Base-by-base conservation (phyloP, 1,140 invertebrate species). In the Sycobia sp. region DNA sequence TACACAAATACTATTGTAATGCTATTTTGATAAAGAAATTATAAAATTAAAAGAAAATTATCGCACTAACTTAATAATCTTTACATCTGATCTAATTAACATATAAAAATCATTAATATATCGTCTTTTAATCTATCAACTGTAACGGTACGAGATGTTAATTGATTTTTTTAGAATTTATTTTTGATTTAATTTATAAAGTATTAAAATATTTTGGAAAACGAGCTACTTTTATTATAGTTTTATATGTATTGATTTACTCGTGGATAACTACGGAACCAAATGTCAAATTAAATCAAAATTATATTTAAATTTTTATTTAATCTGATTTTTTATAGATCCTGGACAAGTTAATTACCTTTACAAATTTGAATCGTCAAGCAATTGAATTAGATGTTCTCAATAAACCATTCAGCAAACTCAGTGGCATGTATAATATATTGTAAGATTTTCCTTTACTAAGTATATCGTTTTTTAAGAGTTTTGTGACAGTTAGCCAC, bases 401-500 rank as follows among this genome's bases (percentile, higher is more conserved):
- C 10, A 62, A 50, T 53, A 63, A 62, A 57, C 68, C 56, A 23
- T 73, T 66, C 14, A 68, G 70, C 11, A 62, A 67, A 61, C 62
- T 69, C 22, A 68, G 68, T 20, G 70, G 70, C 53, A 72, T 72
- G 60, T 72, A 71, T 53, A 72, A 72, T 53, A 72, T 72, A 34
- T 66, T 69, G 71, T 72, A 65, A 64, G 64, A n/a, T n/a, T n/a
- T n/a, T n/a, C n/a, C n/a, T n/a, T n/a, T n/a, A n/a, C n/a, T n/a
- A n/a, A n/a, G n/a, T n/a, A n/a, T n/a, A n/a, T n/a, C n/a, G n/a
- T n/a, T n/a, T n/a, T n/a, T n/a, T n/a, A n/a, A n/a, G n/a, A n/a
- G n/a, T n/a, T n/a, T n/a, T n/a, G n/a, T n/a, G n/a, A n/a, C n/a
- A n/a, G n/a, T n/a, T n/a, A n/a, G n/a, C n/a, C n/a, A n/a, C n/a